These are phyloP conservation scores for Cataglyphis livida DNA, from an alignment of 2,888 invertebrate species.

Conservation along the genomic window DNA sequence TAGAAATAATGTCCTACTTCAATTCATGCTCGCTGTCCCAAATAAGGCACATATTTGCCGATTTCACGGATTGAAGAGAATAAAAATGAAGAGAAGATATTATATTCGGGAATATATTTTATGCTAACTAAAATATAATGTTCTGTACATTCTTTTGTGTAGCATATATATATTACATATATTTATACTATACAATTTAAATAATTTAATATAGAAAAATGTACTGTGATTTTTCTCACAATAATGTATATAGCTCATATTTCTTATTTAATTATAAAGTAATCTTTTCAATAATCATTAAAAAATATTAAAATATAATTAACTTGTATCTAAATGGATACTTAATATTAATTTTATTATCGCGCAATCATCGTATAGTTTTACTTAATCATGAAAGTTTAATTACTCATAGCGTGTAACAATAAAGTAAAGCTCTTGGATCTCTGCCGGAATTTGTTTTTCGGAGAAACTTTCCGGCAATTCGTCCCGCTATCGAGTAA, in stretches of 20 bases:
- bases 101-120: background rate
- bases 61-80: constrained; percentile 11
- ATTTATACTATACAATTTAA: background rate
- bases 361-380: background rate
- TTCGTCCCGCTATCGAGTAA: constrained; percentile 32
- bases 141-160: background rate
- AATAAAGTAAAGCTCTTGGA: background rate
- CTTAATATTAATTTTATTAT: constrained; percentile 3
- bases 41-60: constrained; percentile 13
- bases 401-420: background rate
- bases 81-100: background rate
- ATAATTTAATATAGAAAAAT: background rate
- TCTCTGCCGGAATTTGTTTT: constrained; percentile 25
- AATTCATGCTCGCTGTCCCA: constrained; percentile 12
- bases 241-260: background rate
- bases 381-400: background rate
- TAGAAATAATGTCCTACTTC: constrained; percentile 35
- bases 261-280: background rate
- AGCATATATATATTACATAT: background rate
- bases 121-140: background rate
- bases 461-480: constrained; percentile 28
- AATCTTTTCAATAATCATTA: background rate
- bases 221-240: background rate
- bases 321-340: background rate
- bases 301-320: background rate